Conservation (phyloP, 2,888 invertebrate species). For the Sycophila texana region DNA sequence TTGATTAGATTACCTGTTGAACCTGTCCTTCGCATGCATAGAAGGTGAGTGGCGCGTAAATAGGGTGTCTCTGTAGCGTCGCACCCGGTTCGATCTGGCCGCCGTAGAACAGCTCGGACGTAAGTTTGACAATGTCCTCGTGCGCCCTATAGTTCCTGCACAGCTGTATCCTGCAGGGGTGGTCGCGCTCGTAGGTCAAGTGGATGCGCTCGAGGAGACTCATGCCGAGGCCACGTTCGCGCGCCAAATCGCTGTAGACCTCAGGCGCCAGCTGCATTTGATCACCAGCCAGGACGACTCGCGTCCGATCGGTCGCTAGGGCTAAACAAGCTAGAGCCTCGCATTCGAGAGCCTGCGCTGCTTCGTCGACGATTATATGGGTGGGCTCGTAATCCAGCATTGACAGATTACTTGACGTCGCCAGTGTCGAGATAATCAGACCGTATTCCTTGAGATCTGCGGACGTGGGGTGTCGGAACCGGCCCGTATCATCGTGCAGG, state of each 20-base stretch:
- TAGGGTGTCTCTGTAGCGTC: slow-evolving; percentile 81
- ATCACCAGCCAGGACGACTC: slow-evolving; percentile 89
- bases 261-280: slow-evolving; percentile 92
- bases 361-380: slow-evolving; percentile 90
- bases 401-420: slow-evolving; percentile 86
- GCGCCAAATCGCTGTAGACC: slow-evolving; percentile 85
- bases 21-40: slow-evolving; percentile 89
- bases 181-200: slow-evolving; percentile 84
- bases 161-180: slow-evolving; percentile 87
- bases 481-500: slow-evolving; percentile 78
- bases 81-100: slow-evolving; percentile 85
- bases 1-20: slow-evolving; percentile 80
- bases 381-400: slow-evolving; percentile 84
- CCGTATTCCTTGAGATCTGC: slow-evolving; percentile 81
- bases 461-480: slow-evolving; percentile 82
- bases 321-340: slow-evolving; percentile 89
- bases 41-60: slow-evolving; percentile 86
- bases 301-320: slow-evolving; percentile 83
- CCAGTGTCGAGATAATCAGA: slow-evolving; percentile 87
- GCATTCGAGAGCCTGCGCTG: slow-evolving; percentile 91
- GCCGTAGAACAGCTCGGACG: slow-evolving; percentile 89
- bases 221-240: slow-evolving; percentile 83
- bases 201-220: slow-evolving; percentile 88
- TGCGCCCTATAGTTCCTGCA: slow-evolving; percentile 91
- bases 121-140: slow-evolving; percentile 87